Base-by-base conservation (phyloP, 2,888 invertebrate species). In the Macrophya annulata region DNA sequence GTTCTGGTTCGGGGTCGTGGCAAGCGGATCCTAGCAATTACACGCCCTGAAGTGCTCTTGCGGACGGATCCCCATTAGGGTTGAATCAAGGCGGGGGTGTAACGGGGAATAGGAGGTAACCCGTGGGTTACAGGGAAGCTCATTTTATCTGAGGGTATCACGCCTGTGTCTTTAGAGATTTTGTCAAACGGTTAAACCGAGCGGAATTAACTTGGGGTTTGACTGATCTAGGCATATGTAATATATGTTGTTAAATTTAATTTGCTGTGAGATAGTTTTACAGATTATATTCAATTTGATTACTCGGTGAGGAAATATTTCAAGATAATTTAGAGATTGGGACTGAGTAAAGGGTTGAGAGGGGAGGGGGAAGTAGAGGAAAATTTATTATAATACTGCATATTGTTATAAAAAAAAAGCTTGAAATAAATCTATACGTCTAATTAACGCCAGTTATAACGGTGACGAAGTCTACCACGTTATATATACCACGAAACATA, bases 11-110 rank as follows among this genome's bases (percentile, higher is more conserved):
- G 68, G 93, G 92, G 91, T 92, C 91, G 92, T 92, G 68, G 68
- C 48, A 31, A 81, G 48, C 83, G 91, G 92, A 93, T 93, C 92
- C 92, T 91, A 93, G 93, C 93, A 93, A 93, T 93, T 93, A 93
- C 93, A 92, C 90, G 90, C 91, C 92, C 91, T 93, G 92, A 88
- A 93, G 93, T 91, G 90, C 91, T 90, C 92, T 93, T 89, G 89
- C 90, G 90, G 91, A 91, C 91, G 91, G 90, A 89, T 90, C 88
- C 91, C 93, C 93, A 93, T 93, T 93, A 93, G 92, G 83, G 92
- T 91, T 90, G 90, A 91, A 91, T 92, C 91, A 85, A 86, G 89
- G 43, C 21, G 89, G 90, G 91, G 92, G 91, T 91, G 90, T 90
- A 90, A 91, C 90, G 87, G 55, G 87, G 85, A 86, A 89, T 79